Evolutionary conservation across 2,797 vertebrate species (phyloP).

Genomic region (Oreochromis grahami): DNA sequence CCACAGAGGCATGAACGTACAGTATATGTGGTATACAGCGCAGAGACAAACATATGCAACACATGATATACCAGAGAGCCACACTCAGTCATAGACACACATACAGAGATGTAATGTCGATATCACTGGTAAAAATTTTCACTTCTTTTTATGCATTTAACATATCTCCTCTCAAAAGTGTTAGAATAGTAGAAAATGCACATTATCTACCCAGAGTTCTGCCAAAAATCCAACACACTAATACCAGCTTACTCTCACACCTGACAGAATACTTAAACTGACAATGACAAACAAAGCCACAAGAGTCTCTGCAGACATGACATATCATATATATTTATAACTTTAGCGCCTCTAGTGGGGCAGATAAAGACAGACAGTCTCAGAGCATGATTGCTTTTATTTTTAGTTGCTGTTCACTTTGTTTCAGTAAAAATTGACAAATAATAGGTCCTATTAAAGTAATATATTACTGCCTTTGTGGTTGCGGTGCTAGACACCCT

Average conservation of each 20-base stretch:
- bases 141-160: neutral
- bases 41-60: neutral
- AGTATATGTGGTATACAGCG: neutral
- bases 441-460: neutral
- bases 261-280: neutral
- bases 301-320: neutral
- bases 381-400: neutral
- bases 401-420: neutral
- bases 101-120: neutral
- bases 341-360: neutral
- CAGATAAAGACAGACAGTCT: neutral
- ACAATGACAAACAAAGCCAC: neutral
- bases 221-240: neutral
- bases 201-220: neutral
- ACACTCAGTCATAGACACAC: neutral
- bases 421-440: neutral
- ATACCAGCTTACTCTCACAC: neutral
- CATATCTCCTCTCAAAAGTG: neutral
- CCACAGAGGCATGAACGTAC: neutral
- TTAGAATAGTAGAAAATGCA: neutral
- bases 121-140: neutral
- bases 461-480: neutral
- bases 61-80: neutral
- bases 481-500: neutral
- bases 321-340: neutral